Evolutionary conservation across 2,888 invertebrate genomes (phyloP).

Genomic region (Polydrusus cervinus): DNA sequence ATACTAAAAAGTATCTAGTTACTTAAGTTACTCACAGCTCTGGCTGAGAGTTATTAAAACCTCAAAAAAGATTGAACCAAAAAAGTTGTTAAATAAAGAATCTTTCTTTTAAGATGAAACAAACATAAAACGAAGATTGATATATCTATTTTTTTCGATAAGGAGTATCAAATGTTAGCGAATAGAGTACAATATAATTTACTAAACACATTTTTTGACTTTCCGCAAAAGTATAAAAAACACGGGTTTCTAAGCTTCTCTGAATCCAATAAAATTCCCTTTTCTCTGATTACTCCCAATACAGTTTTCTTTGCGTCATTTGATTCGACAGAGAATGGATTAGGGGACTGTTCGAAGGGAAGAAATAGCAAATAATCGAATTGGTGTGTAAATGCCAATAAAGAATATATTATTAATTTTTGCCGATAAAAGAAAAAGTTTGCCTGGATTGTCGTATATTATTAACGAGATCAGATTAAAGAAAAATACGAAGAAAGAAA

Average conservation of each 20-base stretch:
- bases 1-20: too few species aligned
- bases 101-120: too few species aligned
- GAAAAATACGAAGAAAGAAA: neutral
- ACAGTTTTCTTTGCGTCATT: slow-evolving; percentile 12
- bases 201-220: neutral
- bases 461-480: neutral
- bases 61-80: too few species aligned
- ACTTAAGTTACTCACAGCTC: too few species aligned
- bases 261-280: neutral
- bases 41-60: too few species aligned
- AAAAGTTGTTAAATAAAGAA: too few species aligned
- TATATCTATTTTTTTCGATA: too few species aligned
- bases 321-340: neutral
- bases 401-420: slow-evolving; percentile 22
- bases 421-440: slow-evolving; percentile 11
- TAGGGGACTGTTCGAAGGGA: neutral
- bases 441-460: neutral
- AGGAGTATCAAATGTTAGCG: too few species aligned
- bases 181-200: too few species aligned
- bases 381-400: slow-evolving; percentile 19
- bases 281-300: neutral
- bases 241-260: neutral
- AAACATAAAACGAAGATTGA: too few species aligned
- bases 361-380: slow-evolving; percentile 7
- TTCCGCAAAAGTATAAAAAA: neutral